A percentile compares a stretch with the other conserved stretches of the same genome.
Evolutionary conservation across 2,797 vertebrate genomes (phyloP).

Genomic region (Trachurus trachurus): DNA sequence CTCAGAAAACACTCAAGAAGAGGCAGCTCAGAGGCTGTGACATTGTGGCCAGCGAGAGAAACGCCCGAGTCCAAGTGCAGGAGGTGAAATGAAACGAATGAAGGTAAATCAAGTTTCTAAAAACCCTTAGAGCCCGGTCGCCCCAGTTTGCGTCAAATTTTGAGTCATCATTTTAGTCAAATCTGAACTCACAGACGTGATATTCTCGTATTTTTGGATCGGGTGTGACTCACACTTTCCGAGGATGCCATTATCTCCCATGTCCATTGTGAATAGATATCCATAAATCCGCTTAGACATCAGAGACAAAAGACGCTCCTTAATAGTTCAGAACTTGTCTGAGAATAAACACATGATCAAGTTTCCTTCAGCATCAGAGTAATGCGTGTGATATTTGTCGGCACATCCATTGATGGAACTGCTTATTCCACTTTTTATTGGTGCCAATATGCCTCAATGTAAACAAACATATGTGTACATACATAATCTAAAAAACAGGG

Average conservation of each 20-base stretch:
- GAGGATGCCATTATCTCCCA: background rate
- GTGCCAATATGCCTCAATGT: background rate
- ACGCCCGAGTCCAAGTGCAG: background rate
- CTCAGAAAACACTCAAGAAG: conserved; percentile 3
- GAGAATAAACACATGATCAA: background rate
- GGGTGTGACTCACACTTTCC: background rate
- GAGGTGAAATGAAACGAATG: background rate
- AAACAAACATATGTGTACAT: background rate
- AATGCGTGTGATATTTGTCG: background rate
- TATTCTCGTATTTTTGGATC: background rate
- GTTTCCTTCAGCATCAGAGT: background rate
- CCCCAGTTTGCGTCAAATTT: background rate
- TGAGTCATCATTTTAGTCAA: background rate
- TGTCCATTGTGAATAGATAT: background rate
- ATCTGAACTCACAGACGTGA: background rate
- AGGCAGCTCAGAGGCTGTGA: background rate
- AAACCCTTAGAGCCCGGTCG: background rate
- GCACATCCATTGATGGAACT: background rate
- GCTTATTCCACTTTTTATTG: background rate
- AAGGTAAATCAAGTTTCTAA: background rate
- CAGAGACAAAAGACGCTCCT: background rate
- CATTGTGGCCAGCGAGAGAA: background rate
- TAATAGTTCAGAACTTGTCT: background rate
- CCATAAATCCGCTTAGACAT: background rate
- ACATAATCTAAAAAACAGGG: no score